A percentile compares a stretch with the other conserved stretches of the same genome.
Evolutionary conservation across 2,888 invertebrate genomes (phyloP).

Genomic region (Agrochola macilenta): DNA sequence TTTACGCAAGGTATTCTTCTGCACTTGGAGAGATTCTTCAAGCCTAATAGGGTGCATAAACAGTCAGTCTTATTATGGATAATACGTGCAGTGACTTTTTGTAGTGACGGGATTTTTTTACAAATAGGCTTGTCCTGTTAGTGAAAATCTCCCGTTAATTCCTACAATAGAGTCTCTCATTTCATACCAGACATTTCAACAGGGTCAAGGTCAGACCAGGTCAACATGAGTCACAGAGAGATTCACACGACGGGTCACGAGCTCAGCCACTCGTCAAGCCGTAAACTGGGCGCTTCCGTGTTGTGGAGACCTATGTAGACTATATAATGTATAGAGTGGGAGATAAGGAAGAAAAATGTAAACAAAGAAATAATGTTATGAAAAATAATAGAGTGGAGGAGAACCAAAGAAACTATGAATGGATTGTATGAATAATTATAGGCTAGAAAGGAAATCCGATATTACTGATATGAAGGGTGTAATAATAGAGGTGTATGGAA

Average conservation of each 20-base stretch:
- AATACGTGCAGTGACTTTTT: no score
- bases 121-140: no score
- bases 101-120: no score
- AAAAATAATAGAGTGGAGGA: not conserved
- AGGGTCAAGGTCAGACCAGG: slow-evolving; percentile 48
- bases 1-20: no score
- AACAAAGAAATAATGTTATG: not conserved
- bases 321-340: slow-evolving; percentile 26
- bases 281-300: slow-evolving; percentile 65
- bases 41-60: no score
- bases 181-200: slow-evolving; percentile 7
- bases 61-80: no score
- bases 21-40: no score
- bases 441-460: fast-evolving
- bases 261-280: slow-evolving; percentile 35
- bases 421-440: not conserved
- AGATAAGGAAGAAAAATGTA: not conserved
- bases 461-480: not conserved
- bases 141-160: not conserved
- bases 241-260: slow-evolving; percentile 38
- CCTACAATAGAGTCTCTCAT: not conserved
- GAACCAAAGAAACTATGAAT: not conserved
- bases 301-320: slow-evolving; percentile 46
- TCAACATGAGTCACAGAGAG: slow-evolving; percentile 52
- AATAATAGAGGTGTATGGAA: not conserved